Evolutionary conservation across 2,113 vertebrate genomes (phyloP), one percentile per base, ranked within the genome.

Genomic region (Mustela lutreola): DNA sequence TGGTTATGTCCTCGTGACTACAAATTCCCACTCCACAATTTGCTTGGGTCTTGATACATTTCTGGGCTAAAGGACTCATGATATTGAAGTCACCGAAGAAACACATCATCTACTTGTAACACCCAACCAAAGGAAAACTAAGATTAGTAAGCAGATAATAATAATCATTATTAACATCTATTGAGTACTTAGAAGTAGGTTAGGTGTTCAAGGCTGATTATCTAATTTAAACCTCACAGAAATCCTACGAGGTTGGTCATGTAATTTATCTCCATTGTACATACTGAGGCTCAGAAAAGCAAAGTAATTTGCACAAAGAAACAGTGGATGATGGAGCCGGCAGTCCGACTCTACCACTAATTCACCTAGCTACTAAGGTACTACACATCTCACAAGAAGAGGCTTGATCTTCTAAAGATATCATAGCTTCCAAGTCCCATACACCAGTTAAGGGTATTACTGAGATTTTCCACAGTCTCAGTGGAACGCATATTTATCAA

Each of bases 201-300:
- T n/a, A 53, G 75, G 15, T 50, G 45, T 80, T 91, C 21, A 73
- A 91, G 81, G 22, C 56, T 50, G 62, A 67, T 81, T 70, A 84
- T 48, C 39, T 67, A 50, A 78, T 33, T 45, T 75, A 95, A 93
- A 75, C n/a, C 24, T 91, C 94, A 89, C 36, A 75, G n/a, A 94
- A 62, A 36, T 95, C 50, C 50, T 48, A 9, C 22, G 31, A 83
- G 1, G 42, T 31, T 26, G 33, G 21, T 31, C 50, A 26, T 36
- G 3, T 33, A 65, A 96, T 79, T 91, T 50, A 96, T 22, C 11
- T 63, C 31, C 15, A 58, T 85, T 93, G 82, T 86, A 71, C 1
- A 89, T 36, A 86, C 48, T 36, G 5, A 89, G 56, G 8, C 39
- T 87, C 79, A 75, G 39, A 39, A 86, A 86, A n/a, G n/a, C 67